Conservation (phyloP, 2,888 invertebrate genomes). For the Leptarthrus brevirostris region DNA sequence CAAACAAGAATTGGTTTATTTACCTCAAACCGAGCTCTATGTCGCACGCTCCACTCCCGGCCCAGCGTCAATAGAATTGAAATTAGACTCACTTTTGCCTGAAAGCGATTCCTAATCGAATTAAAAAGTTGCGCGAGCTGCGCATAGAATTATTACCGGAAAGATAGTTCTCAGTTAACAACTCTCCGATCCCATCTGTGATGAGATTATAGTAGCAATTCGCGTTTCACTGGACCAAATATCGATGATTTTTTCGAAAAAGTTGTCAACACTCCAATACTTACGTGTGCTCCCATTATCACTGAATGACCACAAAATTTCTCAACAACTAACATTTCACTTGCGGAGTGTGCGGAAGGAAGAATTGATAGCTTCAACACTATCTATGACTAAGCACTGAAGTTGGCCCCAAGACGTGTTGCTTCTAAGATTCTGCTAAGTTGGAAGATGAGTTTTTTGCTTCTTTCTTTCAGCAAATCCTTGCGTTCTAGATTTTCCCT, state of each 20-base stretch:
- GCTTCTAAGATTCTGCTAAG: not conserved
- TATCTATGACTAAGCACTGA: not conserved
- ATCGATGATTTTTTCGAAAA: not conserved
- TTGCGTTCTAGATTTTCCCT: constrained; percentile 14
- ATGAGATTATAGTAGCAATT: too few relatives aligned
- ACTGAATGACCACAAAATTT: constrained; percentile 4
- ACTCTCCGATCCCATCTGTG: too few relatives aligned
- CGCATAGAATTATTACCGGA: not conserved
- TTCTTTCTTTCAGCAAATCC: not conserved
- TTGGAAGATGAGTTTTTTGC: not conserved
- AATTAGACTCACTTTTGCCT: not conserved
- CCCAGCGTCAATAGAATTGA: not conserved
- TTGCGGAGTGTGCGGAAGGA: not conserved
- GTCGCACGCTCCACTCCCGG: too few relatives aligned
- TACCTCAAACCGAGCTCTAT: not conserved
- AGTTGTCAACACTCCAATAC: not conserved
- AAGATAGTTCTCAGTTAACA: too few relatives aligned
- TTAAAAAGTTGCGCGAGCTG: not conserved
- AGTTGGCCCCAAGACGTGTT: not conserved
- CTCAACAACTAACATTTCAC: constrained; percentile 1
- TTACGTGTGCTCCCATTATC: constrained; percentile 23
- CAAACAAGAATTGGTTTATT: not conserved
- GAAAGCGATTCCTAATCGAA: not conserved
- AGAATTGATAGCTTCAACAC: not conserved
- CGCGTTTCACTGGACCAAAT: not conserved